Evolutionary conservation across 2,888 invertebrate species (phyloP).

Genomic region (Petrophora chlorosata): DNA sequence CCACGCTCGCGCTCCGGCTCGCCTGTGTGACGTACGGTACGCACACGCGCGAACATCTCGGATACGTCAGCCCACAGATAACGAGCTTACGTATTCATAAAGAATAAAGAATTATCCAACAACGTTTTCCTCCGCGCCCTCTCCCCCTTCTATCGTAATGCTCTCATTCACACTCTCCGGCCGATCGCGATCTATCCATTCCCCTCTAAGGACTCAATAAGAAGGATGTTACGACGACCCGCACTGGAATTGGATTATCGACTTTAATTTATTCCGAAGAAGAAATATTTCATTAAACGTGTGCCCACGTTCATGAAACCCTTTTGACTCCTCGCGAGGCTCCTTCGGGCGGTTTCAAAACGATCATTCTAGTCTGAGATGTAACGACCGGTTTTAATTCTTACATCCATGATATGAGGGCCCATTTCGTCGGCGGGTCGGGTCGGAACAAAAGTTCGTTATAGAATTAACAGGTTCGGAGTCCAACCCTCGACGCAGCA

Average conservation of each 20-base stretch:
- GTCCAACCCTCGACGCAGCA: slow-evolving; percentile 80
- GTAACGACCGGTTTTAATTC: slow-evolving; percentile 80
- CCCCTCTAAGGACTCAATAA: slow-evolving; percentile 71
- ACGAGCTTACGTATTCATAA: slow-evolving; percentile 84
- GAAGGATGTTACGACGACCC: slow-evolving; percentile 61
- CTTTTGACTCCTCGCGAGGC: slow-evolving; percentile 66
- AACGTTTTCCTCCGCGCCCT: slow-evolving; percentile 60
- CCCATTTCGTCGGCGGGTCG: slow-evolving; percentile 65
- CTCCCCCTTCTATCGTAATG: slow-evolving; percentile 67
- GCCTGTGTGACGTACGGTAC: slow-evolving; percentile 50
- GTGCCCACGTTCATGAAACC: slow-evolving; percentile 72
- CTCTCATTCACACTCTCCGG: slow-evolving; percentile 81
- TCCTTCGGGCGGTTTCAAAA: slow-evolving; percentile 69
- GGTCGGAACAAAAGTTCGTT: slow-evolving; percentile 71
- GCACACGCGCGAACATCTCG: slow-evolving; percentile 58
- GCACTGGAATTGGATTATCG: slow-evolving; percentile 72
- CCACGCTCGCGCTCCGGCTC: slow-evolving; percentile 43
- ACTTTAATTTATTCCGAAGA: slow-evolving; percentile 81
- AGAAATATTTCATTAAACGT: slow-evolving; percentile 81
- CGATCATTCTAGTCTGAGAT: slow-evolving; percentile 71
- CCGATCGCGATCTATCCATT: slow-evolving; percentile 80
- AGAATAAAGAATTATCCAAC: slow-evolving; percentile 82
- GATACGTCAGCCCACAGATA: slow-evolving; percentile 74
- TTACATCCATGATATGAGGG: slow-evolving; percentile 74
- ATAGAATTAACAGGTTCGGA: slow-evolving; percentile 72